These are phyloP conservation scores for Homarus americanus DNA, from an alignment of 1,140 invertebrate species.

Conservation along the genomic window DNA sequence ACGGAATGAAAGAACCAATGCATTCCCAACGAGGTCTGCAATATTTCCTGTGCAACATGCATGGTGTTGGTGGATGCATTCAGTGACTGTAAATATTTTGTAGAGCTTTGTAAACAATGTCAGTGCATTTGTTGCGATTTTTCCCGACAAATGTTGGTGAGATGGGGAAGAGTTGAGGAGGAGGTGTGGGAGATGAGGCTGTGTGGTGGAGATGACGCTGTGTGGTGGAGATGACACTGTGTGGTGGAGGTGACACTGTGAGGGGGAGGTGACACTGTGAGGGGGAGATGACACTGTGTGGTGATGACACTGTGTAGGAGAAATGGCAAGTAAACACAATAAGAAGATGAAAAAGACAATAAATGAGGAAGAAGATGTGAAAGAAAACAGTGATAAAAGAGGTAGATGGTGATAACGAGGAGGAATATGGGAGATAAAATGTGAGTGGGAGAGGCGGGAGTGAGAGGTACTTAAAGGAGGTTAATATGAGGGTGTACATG, in stretches of 20 bases:
- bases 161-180: background rate
- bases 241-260: too few relatives aligned
- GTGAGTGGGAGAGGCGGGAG: background rate
- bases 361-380: too few relatives aligned
- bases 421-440: too few relatives aligned
- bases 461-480: too few relatives aligned
- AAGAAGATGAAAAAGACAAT: too few relatives aligned
- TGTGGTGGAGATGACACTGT: too few relatives aligned
- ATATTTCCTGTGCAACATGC: constrained; percentile 38
- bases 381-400: too few relatives aligned
- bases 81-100: background rate
- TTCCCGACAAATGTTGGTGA: constrained; percentile 1
- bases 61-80: constrained; percentile 22
- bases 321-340: background rate
- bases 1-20: constrained; percentile 41
- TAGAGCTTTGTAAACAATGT: constrained; percentile 14
- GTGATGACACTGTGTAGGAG: too few relatives aligned
- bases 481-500: background rate
- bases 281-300: too few relatives aligned
- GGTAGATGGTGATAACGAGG: too few relatives aligned
- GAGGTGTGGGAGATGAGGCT: background rate
- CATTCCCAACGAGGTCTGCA: constrained; percentile 39
- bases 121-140: constrained; percentile 6
- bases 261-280: too few relatives aligned
- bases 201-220: too few relatives aligned